Percentiles rank a stretch among this genome's conserved stretches.
Evolutionary conservation across 2,888 invertebrate genomes (phyloP).

Genomic region (Agapostemon virescens): DNA sequence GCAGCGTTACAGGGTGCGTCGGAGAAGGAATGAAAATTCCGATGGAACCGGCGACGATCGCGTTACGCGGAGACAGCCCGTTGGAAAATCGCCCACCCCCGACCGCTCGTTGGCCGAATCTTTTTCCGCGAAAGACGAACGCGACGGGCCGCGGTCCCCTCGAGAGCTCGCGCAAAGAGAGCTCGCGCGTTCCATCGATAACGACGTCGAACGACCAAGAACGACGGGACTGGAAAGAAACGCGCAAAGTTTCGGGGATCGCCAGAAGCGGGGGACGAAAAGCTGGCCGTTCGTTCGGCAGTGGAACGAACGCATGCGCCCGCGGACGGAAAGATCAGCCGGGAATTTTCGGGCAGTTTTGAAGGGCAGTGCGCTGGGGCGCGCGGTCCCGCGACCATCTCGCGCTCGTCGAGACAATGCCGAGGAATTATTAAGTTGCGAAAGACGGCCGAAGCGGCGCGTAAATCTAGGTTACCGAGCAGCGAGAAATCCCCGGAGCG

Average conservation of each 20-base stretch:
- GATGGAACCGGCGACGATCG: no score
- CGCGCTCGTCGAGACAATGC: neutral
- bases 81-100: no score
- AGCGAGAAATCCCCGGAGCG: slow-evolving; percentile 26
- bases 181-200: no score
- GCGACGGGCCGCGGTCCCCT: no score
- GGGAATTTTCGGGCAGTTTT: slow-evolving; percentile 45
- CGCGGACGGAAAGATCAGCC: slow-evolving; percentile 36
- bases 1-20: no score
- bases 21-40: no score
- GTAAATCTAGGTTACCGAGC: slow-evolving; percentile 76
- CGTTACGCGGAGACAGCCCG: no score
- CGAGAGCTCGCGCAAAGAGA: no score
- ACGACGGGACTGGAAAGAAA: neutral
- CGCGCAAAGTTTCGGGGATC: neutral
- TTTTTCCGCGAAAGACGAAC: no score
- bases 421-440: slow-evolving; percentile 61
- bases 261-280: neutral
- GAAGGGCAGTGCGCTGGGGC: slow-evolving; percentile 34
- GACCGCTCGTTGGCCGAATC: no score
- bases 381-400: slow-evolving; percentile 36
- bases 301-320: slow-evolving; percentile 51
- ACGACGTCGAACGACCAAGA: no score
- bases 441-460: slow-evolving; percentile 71
- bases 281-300: neutral